Evolutionary conservation across 2,113 vertebrate genomes (phyloP).

Genomic region (Aramus guarauna): DNA sequence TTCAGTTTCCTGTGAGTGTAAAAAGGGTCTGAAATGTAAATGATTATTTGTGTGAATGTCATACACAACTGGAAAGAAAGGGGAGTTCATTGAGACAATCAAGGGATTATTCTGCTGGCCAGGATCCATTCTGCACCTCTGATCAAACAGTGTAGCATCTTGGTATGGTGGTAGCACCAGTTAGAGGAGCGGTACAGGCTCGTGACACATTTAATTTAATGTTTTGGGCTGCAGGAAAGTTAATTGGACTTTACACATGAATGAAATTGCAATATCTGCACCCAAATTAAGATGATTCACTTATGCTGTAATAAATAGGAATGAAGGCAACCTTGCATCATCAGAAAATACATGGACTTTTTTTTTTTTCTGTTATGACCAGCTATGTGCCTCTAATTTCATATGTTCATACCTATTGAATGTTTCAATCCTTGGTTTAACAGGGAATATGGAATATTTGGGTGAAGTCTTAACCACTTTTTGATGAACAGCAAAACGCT

Average conservation of each 20-base stretch:
- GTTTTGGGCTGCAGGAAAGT: not conserved
- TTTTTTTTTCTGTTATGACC: not conserved
- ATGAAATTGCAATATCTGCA: not conserved
- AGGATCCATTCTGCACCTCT: not conserved
- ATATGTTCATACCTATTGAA: not conserved
- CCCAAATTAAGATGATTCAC: not conserved
- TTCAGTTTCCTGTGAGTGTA: not conserved
- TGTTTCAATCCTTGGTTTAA: not conserved
- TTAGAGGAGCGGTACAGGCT: not conserved
- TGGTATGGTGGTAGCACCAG: not conserved
- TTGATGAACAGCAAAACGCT: not conserved
- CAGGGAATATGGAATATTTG: not conserved
- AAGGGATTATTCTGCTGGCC: not conserved
- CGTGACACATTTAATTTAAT: not conserved
- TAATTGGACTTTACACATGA: not conserved
- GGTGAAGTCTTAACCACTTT: not conserved
- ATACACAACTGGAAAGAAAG: not conserved
- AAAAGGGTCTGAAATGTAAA: not conserved
- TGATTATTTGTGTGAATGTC: not conserved
- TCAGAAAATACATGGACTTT: not conserved
- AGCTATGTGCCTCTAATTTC: not conserved
- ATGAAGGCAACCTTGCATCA: not conserved
- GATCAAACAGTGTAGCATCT: not conserved
- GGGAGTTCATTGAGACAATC: not conserved
- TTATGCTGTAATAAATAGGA: not conserved